Base-by-base conservation (phyloP, 30 jellyfish, hydroid and myxozoan species). In the Chironex yamaguchii region DNA sequence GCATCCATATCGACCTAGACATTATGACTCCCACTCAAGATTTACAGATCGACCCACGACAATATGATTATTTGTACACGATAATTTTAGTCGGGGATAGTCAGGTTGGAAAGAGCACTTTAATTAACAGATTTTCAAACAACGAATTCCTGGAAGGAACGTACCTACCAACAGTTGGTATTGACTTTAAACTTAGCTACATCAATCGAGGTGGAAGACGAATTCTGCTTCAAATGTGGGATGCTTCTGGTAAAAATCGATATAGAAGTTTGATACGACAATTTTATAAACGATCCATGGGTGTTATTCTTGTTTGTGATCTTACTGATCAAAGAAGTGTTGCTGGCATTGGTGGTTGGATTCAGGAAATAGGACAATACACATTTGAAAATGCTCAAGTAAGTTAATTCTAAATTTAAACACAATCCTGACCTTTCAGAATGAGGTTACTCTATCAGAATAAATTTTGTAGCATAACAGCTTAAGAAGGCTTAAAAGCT, bases 151-250 rank as follows among this genome's bases (percentile, higher is more conserved):
- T 24, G 58, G 22, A 50, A 58, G 14, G 70, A 0, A 22, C 69
- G 20, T 32, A 54, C 26, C 34, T 21, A 23, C 87, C 93, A 1
- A 84, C 94, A 1, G 49, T 84, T 9, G 94, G 94, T 14, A 70
- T 84, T 30, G 94, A 84, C 75, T 84, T 71, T 49, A 71, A 63
- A 26, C 66, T 84, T 29, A 70, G 73, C 31, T 84, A 72, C 48
- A 2, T 62, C 67, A 53, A 36, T 0, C 22, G 33, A 48, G 21
- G 31, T 34, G 88, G 81, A 2, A 78, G 62, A 20, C 71, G 79
- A 26, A 71, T 84, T 21, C 36, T 84, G 28, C 52, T 84, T 52
- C 94, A 84, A 51, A 27, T 84, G 58, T 84, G 94, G 94, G 94
- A 84, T 80, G 79, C 87, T 32, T 71, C 94, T n/a, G 94, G 94